Evolutionary conservation across 1,140 invertebrate genomes (phyloP), one percentile per base, ranked within the genome.

Genomic region (Phocides pigmalion): DNA sequence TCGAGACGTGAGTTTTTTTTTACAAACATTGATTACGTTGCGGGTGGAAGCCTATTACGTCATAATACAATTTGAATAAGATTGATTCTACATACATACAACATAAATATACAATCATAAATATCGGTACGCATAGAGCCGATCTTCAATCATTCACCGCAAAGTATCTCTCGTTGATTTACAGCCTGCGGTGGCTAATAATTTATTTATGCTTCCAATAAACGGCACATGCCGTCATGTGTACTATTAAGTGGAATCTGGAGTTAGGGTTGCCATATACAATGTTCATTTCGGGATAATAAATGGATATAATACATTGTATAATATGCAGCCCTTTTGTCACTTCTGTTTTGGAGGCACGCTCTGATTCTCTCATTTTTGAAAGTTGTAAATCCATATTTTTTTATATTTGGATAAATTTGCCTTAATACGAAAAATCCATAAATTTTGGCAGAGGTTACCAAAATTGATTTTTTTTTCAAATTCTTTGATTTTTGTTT

Each of bases 161-260:
- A 37, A 59, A 59, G 56, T 59, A 59, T 47, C 42, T 59, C 32
- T 19, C 14, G 20, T 64, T 74, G 72, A 77, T 74, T 77, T 74
- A 77, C 62, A 70, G 58, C 39, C 39, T 64, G 72, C 62, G 51
- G 70, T 69, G 62, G 53, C 28, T 53, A 68, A 76, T 73, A 69
- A 74, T 72, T 79, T 76, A 74, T 74, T 72, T 74, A 65, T 74
- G 62, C 64, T 64, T 64, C 64, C 69, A 71, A 70, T 65, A 69
- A 79, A 74, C 56, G 64, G 59, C 70, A 64, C 50, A 69, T 74
- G 66, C 46, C 39, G 54, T 41, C 56, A 35, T 39, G 54, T 53
- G 53, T 54, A 28, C 63, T 47, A 67, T 67, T 75, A 62, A 69
- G 42, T 69, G 63, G 62, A 58, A 62, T 59, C 56, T 59, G 54